Evolutionary conservation across 2,113 vertebrate genomes (phyloP).

Genomic region (Rhodinocichla rosea): DNA sequence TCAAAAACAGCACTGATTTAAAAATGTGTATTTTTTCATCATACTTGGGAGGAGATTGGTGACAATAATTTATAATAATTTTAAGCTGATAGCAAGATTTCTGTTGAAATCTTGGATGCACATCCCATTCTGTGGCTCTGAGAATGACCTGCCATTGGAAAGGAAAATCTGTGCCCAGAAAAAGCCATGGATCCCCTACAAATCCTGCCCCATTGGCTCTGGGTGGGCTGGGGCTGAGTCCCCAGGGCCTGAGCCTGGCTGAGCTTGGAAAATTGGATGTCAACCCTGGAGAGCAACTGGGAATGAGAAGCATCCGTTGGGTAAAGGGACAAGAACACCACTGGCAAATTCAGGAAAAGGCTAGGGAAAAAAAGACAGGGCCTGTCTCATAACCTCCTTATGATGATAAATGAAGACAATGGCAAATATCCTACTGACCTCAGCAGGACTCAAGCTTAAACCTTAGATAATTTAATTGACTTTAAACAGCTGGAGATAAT

Average conservation of each 20-base stretch:
- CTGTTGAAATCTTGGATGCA: neutral
- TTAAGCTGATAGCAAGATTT: neutral
- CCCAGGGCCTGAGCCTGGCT: rapidly evolving
- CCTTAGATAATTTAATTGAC: neutral
- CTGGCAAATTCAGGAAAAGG: neutral
- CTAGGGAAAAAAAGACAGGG: neutral
- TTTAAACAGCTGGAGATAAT: neutral
- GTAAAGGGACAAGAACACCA: neutral
- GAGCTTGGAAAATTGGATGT: neutral
- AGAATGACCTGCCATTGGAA: neutral
- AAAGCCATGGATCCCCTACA: neutral
- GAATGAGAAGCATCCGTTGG: rapidly evolving
- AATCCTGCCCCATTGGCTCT: neutral
- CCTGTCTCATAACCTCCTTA: neutral
- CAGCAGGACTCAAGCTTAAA: neutral
- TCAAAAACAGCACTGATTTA: neutral
- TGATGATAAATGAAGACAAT: neutral
- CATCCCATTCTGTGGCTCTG: neutral
- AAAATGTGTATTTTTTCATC: neutral
- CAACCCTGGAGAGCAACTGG: neutral
- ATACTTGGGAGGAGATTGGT: neutral
- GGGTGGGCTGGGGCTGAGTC: neutral
- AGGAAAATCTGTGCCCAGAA: neutral
- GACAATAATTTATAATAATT: no score
- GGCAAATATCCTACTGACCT: neutral